Percentiles rank a stretch among this genome's conserved stretches.
Evolutionary conservation across 1,140 invertebrate genomes (phyloP).

Genomic region (Zaprionus nigranus): DNA sequence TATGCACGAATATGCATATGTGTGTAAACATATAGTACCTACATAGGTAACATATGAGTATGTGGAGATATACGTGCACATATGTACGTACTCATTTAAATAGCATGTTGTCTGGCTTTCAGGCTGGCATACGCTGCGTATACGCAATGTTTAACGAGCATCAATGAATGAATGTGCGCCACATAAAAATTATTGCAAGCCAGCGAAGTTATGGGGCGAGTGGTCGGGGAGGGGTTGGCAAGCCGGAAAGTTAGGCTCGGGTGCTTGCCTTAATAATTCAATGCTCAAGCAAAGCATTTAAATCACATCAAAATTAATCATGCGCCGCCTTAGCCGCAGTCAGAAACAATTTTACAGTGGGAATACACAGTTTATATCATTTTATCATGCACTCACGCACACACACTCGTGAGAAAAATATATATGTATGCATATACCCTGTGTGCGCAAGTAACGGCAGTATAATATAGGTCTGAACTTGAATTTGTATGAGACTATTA

Average conservation of each 20-base stretch:
- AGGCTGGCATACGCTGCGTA: slow-evolving; percentile 36
- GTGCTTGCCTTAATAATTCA: slow-evolving; percentile 61
- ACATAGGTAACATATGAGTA: slow-evolving; percentile 9
- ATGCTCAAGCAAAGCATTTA: slow-evolving; percentile 58
- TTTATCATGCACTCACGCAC: slow-evolving; percentile 25
- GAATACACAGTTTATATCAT: slow-evolving; percentile 52
- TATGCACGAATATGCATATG: slow-evolving; percentile 10
- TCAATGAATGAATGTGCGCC: slow-evolving; percentile 55
- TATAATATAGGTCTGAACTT: not conserved
- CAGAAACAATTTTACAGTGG: slow-evolving; percentile 49
- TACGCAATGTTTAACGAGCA: slow-evolving; percentile 63
- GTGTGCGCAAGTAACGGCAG: not conserved
- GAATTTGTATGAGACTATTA: not conserved
- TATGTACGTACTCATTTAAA: not conserved
- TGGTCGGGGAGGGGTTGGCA: not conserved
- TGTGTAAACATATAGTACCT: slow-evolving; percentile 4
- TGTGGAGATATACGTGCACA: slow-evolving; percentile 15
- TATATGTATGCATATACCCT: slow-evolving; percentile 1
- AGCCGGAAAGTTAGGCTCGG: slow-evolving; percentile 16
- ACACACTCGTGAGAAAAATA: slow-evolving; percentile 1
- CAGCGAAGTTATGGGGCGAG: not conserved
- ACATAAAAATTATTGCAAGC: slow-evolving; percentile 63
- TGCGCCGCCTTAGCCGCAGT: slow-evolving; percentile 35
- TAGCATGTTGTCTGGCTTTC: slow-evolving; percentile 6
- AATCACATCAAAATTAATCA: slow-evolving; percentile 67